Conservation (phyloP, 2,113 vertebrate species). For the Campylomormyrus numenius region DNA sequence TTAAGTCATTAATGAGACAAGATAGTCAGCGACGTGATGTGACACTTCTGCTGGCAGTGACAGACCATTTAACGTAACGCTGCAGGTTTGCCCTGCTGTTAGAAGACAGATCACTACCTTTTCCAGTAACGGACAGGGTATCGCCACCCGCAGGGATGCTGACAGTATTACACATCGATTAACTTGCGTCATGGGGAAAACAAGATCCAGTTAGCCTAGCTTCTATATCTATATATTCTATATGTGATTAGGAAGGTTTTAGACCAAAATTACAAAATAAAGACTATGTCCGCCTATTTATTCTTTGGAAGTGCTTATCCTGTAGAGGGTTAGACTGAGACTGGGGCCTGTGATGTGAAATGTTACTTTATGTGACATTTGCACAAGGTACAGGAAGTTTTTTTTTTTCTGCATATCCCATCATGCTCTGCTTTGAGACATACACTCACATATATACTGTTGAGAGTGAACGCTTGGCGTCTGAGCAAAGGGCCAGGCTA, state of each 20-base stretch:
- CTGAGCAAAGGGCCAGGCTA: background rate
- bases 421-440: background rate
- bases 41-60: conserved; percentile 11
- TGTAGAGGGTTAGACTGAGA: too few relatives aligned
- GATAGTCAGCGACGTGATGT: conserved; percentile 22
- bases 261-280: background rate
- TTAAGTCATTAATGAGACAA: conserved; percentile 34
- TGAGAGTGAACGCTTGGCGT: background rate
- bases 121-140: background rate
- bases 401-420: background rate
- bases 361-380: background rate
- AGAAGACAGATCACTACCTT: background rate
- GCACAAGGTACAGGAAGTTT: background rate
- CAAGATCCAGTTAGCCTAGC: background rate
- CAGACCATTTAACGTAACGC: background rate
- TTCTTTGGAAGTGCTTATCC: background rate
- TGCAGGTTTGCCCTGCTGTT: conserved; percentile 12
- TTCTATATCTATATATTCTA: background rate
- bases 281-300: background rate
- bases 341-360: too few relatives aligned
- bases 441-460: background rate
- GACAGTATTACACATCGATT: background rate
- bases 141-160: background rate
- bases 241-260: background rate
- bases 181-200: background rate